These are phyloP conservation scores for Mustela erminea DNA, from an alignment of 2,797 vertebrate genomes.

Conservation along the genomic window DNA sequence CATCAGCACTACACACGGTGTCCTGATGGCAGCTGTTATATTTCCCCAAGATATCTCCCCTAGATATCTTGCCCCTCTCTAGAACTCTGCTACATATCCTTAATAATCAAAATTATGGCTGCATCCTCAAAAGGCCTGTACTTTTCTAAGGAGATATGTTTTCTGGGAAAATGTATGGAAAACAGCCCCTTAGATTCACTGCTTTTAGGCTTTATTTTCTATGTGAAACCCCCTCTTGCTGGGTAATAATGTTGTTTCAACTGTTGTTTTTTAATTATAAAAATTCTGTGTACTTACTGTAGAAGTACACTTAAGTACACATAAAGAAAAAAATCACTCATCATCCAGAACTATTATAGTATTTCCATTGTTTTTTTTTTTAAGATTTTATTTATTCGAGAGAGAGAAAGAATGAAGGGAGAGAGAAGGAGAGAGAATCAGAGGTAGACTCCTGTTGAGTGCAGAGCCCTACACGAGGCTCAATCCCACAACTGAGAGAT, in stretches of 20 bases:
- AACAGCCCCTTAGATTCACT: neutral
- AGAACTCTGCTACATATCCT: neutral
- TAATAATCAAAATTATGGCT: neutral
- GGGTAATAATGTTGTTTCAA: neutral
- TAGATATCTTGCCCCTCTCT: neutral
- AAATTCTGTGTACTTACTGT: neutral
- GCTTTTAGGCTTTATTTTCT: constrained; percentile 31
- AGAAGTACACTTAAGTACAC: neutral
- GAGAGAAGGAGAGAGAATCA: neutral
- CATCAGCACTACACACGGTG: neutral
- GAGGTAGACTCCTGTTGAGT: neutral
- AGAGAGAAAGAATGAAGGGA: neutral
- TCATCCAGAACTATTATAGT: neutral
- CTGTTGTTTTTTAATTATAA: neutral
- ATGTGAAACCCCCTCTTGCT: neutral
- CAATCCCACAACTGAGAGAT: neutral
- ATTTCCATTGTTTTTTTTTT: neutral
- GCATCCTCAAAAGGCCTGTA: neutral
- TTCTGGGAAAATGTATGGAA: neutral
- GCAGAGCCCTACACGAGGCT: neutral
- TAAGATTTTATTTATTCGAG: neutral
- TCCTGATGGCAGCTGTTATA: neutral
- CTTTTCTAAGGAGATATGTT: neutral
- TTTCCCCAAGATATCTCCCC: neutral
- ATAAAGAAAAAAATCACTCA: neutral